Conservation (phyloP, 53 echinoderm and acorn worm species). For the Arbacia lixula region DNA sequence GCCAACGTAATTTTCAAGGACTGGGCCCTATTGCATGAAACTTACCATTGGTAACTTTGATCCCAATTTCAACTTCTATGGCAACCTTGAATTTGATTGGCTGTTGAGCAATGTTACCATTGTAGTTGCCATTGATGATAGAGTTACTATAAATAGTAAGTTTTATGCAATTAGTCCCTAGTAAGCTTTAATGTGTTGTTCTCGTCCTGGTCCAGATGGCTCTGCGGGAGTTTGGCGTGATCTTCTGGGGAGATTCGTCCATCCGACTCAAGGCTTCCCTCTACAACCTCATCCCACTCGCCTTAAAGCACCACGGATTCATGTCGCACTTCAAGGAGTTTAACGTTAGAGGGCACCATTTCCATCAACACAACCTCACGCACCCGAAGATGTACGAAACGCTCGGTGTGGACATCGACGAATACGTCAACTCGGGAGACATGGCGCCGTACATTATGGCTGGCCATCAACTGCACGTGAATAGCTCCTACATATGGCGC, state of each 20-base stretch:
- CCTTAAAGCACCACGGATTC: conserved; percentile 71
- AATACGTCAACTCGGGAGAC: conserved; percentile 38
- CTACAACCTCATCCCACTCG: conserved; percentile 52
- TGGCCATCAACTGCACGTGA: conserved; percentile 68
- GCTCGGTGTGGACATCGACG: conserved; percentile 58
- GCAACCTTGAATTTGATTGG: no score
- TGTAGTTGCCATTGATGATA: no score
- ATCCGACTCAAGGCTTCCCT: conserved; percentile 66
- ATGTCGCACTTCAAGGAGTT: conserved; percentile 69
- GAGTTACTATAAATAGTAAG: no score
- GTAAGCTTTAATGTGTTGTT: no score
- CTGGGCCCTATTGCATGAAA: no score
- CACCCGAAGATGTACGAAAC: conserved; percentile 48
- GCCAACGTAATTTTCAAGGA: no score
- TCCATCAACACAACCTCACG: conserved; percentile 69
- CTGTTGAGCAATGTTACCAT: no score
- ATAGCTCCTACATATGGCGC: conserved; percentile 62
- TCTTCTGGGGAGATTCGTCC: conserved; percentile 78
- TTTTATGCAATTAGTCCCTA: no score
- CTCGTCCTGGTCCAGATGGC: conserved; percentile 57
- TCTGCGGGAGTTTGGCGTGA: conserved; percentile 76
- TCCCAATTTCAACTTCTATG: no score
- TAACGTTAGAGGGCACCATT: conserved; percentile 8
- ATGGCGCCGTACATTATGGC: conserved; percentile 60
- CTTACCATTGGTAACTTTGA: no score